phyloP scores from a whole-genome alignment of 1,140 invertebrate species.

The Bicyclus anynana region DNA sequence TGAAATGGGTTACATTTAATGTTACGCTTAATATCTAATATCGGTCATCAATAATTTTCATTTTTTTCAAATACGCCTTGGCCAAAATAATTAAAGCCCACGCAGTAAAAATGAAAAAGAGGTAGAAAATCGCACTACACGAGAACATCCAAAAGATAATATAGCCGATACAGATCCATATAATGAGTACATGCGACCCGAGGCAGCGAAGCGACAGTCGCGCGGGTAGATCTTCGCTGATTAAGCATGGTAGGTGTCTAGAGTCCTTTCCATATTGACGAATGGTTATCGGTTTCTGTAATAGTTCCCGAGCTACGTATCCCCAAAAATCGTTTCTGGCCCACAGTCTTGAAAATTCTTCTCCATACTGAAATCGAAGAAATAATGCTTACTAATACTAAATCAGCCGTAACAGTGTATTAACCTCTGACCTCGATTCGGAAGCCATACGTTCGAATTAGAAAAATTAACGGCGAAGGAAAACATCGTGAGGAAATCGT shows the following conservation, averaged over 20 bases:
- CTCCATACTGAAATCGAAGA: conserved; percentile 81
- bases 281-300: conserved; percentile 81
- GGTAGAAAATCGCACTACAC: conserved; percentile 48
- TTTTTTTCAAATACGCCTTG: conserved; percentile 52
- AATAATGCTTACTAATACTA: too few species aligned
- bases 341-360: conserved; percentile 80
- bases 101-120: conserved; percentile 41
- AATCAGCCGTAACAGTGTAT: too few species aligned
- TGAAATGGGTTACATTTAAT: conserved; percentile 33
- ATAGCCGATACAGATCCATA: conserved; percentile 54
- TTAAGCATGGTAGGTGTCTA: conserved; percentile 75
- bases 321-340: conserved; percentile 80
- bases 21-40: conserved; percentile 12
- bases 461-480: too few species aligned
- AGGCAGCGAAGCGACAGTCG: conserved; percentile 83
- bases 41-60: conserved; percentile 40
- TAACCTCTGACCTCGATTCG: too few species aligned
- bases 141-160: conserved; percentile 49
- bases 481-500: too few species aligned
- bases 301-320: conserved; percentile 79
- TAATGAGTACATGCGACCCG: conserved; percentile 81
- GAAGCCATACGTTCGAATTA: too few species aligned
- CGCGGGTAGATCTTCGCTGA: conserved; percentile 79
- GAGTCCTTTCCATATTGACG: conserved; percentile 79
- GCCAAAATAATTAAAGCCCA: conserved; percentile 45